Conservation (phyloP, 1,140 invertebrate species). For the Caenorhabditis tropicalis region DNA sequence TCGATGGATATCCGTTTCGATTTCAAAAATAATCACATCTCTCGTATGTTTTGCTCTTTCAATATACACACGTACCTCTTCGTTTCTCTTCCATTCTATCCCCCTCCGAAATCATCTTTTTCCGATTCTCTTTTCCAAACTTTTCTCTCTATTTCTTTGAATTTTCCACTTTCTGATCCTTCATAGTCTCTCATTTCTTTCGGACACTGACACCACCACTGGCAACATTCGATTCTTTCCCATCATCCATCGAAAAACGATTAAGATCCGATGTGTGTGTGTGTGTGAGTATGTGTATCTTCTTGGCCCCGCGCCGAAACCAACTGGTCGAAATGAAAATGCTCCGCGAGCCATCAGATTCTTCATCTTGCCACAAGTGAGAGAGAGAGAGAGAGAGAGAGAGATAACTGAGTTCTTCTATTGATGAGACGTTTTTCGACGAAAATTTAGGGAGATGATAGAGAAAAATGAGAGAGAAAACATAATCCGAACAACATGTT, state of each 20-base stretch:
- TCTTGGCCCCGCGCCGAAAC: neutral
- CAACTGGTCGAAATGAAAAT: constrained; percentile 26
- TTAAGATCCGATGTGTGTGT: constrained; percentile 23
- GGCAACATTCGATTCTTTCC: constrained; percentile 8
- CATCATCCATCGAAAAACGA: constrained; percentile 30
- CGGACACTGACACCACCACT: neutral
- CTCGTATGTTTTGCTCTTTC: constrained; percentile 37
- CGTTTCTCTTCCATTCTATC: neutral
- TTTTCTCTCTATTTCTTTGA: constrained; percentile 19
- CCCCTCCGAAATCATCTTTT: neutral
- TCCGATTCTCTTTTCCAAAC: neutral
- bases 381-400: neutral
- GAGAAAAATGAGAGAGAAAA: neutral
- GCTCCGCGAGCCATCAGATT: constrained; percentile 29
- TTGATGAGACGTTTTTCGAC: constrained; percentile 1
- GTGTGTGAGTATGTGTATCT: neutral
- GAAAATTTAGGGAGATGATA: neutral
- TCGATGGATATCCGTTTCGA: neutral
- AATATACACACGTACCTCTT: constrained; percentile 29
- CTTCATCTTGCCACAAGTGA: neutral
- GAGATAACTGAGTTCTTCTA: neutral
- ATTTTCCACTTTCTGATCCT: neutral
- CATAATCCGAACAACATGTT: constrained; percentile 36
- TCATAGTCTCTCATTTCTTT: neutral
- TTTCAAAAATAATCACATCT: constrained; percentile 28